Conservation (phyloP, 2,888 invertebrate species). For the Troides aeacus region DNA sequence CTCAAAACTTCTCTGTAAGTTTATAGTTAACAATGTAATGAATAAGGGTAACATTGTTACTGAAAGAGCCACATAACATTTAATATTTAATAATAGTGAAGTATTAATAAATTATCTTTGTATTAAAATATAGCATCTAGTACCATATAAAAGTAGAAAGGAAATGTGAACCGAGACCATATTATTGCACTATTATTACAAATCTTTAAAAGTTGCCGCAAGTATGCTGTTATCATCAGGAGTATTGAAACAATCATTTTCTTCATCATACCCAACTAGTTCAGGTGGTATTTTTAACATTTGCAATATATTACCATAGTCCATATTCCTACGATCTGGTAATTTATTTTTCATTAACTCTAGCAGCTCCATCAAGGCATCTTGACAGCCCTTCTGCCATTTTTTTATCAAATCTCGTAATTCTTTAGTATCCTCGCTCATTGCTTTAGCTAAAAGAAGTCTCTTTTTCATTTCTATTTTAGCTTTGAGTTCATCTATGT, state of each 20-base stretch:
- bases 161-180: slow-evolving; percentile 5
- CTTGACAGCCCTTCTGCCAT: slow-evolving; percentile 78
- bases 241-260: slow-evolving; percentile 71
- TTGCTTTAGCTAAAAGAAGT: slow-evolving; percentile 55
- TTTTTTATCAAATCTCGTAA: slow-evolving; percentile 69
- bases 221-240: slow-evolving; percentile 60
- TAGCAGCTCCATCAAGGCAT: slow-evolving; percentile 73
- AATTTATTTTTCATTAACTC: slow-evolving; percentile 65
- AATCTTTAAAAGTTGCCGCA: slow-evolving; percentile 51
- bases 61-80: neutral
- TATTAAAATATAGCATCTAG: neutral
- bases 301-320: slow-evolving; percentile 70
- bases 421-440: slow-evolving; percentile 70
- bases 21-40: neutral
- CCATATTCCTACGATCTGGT: slow-evolving; percentile 63
- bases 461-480: slow-evolving; percentile 69
- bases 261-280: slow-evolving; percentile 72
- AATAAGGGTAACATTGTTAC: neutral
- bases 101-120: slow-evolving; percentile 9
- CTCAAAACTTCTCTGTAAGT: too few relatives aligned
- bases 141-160: neutral
- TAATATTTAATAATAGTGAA: neutral
- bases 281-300: slow-evolving; percentile 71
- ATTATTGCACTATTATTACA: slow-evolving; percentile 28
- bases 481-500: slow-evolving; percentile 64